Conservation (phyloP, 2,888 invertebrate species). For the Apotomis capreana region DNA sequence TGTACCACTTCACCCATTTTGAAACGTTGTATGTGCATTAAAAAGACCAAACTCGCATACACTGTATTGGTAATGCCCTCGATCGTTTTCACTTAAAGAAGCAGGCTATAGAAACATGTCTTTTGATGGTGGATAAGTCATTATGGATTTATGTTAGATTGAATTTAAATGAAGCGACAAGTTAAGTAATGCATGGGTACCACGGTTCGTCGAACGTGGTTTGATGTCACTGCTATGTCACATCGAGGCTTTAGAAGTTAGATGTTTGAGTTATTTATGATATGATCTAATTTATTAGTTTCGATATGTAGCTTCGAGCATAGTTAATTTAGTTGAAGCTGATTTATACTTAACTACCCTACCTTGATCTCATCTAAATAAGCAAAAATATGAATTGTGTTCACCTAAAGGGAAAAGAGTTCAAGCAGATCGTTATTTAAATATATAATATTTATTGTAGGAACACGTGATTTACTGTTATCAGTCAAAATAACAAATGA, state of each 20-base stretch:
- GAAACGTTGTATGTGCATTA: slow-evolving; percentile 7
- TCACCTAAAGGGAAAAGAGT: too few species aligned
- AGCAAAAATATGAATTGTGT: too few species aligned
- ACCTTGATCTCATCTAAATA: too few species aligned
- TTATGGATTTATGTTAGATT: slow-evolving; percentile 43
- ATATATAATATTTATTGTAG: not conserved
- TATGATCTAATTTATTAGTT: slow-evolving; percentile 9
- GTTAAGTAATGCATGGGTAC: slow-evolving; percentile 38
- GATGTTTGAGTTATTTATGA: slow-evolving; percentile 23
- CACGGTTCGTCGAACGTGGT: slow-evolving; percentile 21
- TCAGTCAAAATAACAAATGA: slow-evolving; percentile 6
- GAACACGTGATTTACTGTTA: not conserved
- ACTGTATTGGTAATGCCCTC: slow-evolving; percentile 7
- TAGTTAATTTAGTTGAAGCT: too few species aligned
- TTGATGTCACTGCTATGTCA: slow-evolving; percentile 33
- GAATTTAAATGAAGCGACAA: slow-evolving; percentile 52
- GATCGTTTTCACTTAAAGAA: not conserved
- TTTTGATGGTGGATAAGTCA: slow-evolving; percentile 3
- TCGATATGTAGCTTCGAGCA: not conserved
- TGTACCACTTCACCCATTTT: slow-evolving; percentile 1
- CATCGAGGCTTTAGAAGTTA: not conserved
- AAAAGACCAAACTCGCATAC: slow-evolving; percentile 6
- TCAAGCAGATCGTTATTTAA: too few species aligned
- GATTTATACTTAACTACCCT: too few species aligned
- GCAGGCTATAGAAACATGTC: not conserved